Conservation (phyloP, 2,888 invertebrate genomes). For the Buathra laborator region DNA sequence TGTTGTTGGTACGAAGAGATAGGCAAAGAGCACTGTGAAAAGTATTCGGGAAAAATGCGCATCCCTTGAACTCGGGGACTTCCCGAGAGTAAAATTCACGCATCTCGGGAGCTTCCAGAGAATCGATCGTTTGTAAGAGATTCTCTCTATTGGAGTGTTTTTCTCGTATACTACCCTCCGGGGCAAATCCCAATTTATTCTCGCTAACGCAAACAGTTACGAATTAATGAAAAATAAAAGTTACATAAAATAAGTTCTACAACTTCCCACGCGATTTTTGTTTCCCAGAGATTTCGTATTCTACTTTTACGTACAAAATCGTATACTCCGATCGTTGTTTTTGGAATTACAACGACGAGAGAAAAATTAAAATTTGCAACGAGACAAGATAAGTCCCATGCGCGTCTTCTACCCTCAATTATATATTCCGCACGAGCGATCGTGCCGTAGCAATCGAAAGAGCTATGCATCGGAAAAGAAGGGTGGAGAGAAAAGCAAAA, state of each 20-base stretch:
- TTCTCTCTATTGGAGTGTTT: not conserved
- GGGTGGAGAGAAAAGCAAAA: not conserved
- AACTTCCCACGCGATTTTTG: too few species aligned
- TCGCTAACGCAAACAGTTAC: conserved; percentile 7
- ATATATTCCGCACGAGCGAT: too few species aligned
- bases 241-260: not conserved
- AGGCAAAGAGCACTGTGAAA: not conserved
- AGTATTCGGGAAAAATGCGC: conserved; percentile 14
- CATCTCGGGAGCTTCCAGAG: conserved; percentile 3
- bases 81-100: conserved; percentile 27
- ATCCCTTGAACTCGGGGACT: conserved; percentile 29
- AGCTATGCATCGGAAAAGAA: not conserved
- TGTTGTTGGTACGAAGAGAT: not conserved
- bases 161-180: not conserved
- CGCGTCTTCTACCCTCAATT: too few species aligned
- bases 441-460: not conserved
- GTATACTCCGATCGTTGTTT: too few species aligned
- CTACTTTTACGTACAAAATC: too few species aligned
- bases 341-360: too few species aligned
- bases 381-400: too few species aligned
- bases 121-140: conserved; percentile 1
- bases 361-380: too few species aligned
- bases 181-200: conserved; percentile 5
- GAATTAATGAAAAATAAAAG: not conserved
- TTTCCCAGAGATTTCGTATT: too few species aligned